Base-by-base conservation (phyloP, 2,888 invertebrate genomes). In the Alsophila aescularia region DNA sequence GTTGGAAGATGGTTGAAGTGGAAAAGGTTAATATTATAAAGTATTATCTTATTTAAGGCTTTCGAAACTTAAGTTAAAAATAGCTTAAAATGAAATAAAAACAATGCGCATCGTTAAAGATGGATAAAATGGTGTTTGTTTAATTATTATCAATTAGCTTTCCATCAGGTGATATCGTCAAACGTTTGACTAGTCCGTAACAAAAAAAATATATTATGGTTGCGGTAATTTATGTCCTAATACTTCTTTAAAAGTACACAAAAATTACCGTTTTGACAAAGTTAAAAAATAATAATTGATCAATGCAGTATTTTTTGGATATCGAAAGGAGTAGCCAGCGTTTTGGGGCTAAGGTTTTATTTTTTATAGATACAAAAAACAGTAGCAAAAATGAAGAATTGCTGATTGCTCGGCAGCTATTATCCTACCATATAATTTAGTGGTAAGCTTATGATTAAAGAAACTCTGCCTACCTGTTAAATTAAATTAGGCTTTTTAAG, bases 401-500 rank as follows among this genome's bases (percentile, higher is more conserved):
- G 90, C 88, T 80, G 90, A 90, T 88, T 87, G 88, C 87, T 87
- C 79, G 72, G 79, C 69, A 83, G 86, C 90, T 81, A 90, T 91
- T 90, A 90, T 76, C 73, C 75, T 66, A 79, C 83, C 82, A 74
- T 90, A 79, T 90, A 90, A 91, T 91, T 91, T 90, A 83, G 77
- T 75, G 72, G 84, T 83, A 85, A 82, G 79, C 83, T 90, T 90
- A 87, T 91, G 84, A 90, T 91, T 91, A 90, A 87, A 86, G 81
- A 81, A 83, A 78, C 83, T 70, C 87, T 87, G 90, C 90, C 90
- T 90, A 89, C 90, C 90, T 90, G 85, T 90, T 90, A 90, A 91
- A 90, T 91, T 91, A 91, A 90, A 90, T 91, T 91, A 91, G 87
- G 85, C 86, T 85, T 87, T 88, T 90, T 87, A 86, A 85, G 84